Base-by-base conservation (phyloP, 2,113 vertebrate species). In the Pyxicephalus adspersus region DNA sequence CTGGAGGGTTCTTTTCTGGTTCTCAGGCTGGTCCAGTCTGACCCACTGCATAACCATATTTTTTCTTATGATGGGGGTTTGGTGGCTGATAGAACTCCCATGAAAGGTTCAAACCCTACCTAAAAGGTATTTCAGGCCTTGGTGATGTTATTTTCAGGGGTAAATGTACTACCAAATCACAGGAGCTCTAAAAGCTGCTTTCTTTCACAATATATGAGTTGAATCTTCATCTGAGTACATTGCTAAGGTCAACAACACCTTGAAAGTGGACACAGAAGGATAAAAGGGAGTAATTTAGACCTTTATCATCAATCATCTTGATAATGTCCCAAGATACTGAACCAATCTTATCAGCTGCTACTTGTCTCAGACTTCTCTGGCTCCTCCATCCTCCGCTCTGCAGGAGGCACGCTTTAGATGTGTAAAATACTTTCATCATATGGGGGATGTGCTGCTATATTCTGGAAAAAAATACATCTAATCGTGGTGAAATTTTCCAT, bases 371-470 rank as follows among this genome's bases (percentile, higher is more conserved):
- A 45, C 29, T 4, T 15, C 67, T 15, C 15, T 73, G 20, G 3
- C 1, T 0, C 16, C 6, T 17, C 58, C 55, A 18, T 31, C 5
- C 31, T 3, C 29, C 4, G 18, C 55, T 1, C 28, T 17, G 54
- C 4, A 13, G 51, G 51, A 28, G 28, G 25, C 45, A 50, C 3
- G 31, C 29, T 4, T 26, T 28, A 64, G 61, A 64, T 64, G 61
- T 64, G 25, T 29, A 16, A 64, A 19, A 60, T 9, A 50, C 54
- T 60, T 74, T 60, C 72, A 74, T 74, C 72, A 45, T 60, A 23
- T 25, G 22, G 20, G 38, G 28, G 4, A 58, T 15, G 13, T 29
- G 20, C 22, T 38, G 54, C 26, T 34, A 58, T 38, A 22, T 17
- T 5, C 5, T 2, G 20, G 15, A 70, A 70, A 52, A 45, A 25